These are phyloP conservation scores for Desoria tigrina DNA, from an alignment of 2,888 invertebrate genomes.

Conservation along the genomic window DNA sequence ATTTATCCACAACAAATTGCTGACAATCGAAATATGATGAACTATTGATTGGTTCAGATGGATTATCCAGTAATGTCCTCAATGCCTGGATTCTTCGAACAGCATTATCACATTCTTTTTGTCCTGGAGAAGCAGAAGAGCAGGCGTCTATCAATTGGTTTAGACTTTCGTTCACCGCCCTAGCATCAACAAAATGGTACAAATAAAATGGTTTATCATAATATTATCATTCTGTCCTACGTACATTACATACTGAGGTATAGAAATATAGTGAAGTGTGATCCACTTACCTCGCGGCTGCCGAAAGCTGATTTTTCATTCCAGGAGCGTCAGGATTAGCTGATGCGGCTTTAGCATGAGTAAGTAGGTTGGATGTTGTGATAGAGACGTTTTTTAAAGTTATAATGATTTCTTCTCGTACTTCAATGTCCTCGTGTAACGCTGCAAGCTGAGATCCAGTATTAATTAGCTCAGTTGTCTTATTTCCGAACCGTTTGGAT, in stretches of 20 bases:
- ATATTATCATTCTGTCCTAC: background rate
- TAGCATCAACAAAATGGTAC: too few species aligned
- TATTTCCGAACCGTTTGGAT: conserved; percentile 72
- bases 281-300: conserved; percentile 68
- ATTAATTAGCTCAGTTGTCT: conserved; percentile 54
- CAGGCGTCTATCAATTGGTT: conserved; percentile 85
- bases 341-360: conserved; percentile 84
- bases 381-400: conserved; percentile 85
- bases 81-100: conserved; percentile 86
- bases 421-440: conserved; percentile 66
- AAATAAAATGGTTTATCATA: background rate
- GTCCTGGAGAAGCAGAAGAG: conserved; percentile 88
- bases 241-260: background rate
- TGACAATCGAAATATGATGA: conserved; percentile 91
- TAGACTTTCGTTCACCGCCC: conserved; percentile 88
- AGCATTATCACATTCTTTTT: conserved; percentile 95
- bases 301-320: conserved; percentile 82
- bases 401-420: conserved; percentile 78
- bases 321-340: conserved; percentile 88
- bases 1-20: conserved; percentile 84
- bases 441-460: conserved; percentile 49
- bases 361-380: conserved; percentile 79
- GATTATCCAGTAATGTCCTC: conserved; percentile 77
- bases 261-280: too few species aligned
- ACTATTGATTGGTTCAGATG: conserved; percentile 83